Evolutionary conservation across 2,888 invertebrate genomes (phyloP), one percentile per base, ranked within the genome.

Genomic region (Dromius quadrimaculatus): DNA sequence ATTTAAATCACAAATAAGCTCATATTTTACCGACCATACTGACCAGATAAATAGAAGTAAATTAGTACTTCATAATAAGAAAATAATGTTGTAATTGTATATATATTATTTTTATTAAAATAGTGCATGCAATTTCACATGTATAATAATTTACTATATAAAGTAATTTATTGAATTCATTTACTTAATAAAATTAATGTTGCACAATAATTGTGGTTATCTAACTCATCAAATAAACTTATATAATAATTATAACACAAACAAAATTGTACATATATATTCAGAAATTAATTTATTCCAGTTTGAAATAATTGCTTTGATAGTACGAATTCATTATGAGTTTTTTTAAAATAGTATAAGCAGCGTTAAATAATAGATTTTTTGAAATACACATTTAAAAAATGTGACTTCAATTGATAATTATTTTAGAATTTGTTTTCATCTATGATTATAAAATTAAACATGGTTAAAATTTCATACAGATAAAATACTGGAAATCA

Each of bases 41-140:
- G n/a, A n/a, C n/a, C n/a, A n/a, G n/a, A n/a, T n/a, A n/a, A n/a
- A n/a, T n/a, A n/a, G n/a, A n/a, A n/a, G n/a, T n/a, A n/a, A n/a
- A n/a, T n/a, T n/a, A n/a, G n/a, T n/a, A n/a, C n/a, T n/a, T n/a
- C n/a, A n/a, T 47, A 50, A 2, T 23, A 22, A 28, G n/a, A 32
- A 17, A 57, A 11, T 28, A 34, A 5, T 9, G 2, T 13, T 5
- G 34, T 32, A 34, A 57, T 34, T 57, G 32, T 57, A 57, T 57
- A 57, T 57, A 63, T 63, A 63, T 63, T 41, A 62, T 45, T 63
- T 63, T 65, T 65, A 50, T 22, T 65, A 50, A 65, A 65, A 47
- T 47, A 47, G 38, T 65, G 65, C 65, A 65, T 65, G 65, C 65
- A 65, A 34, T 65, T 32, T 50, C 65, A 65, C 65, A 65, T 65